phyloP scores from a whole-genome alignment of 2,888 invertebrate species.

The Imbricaverruca yamaguchii region DNA sequence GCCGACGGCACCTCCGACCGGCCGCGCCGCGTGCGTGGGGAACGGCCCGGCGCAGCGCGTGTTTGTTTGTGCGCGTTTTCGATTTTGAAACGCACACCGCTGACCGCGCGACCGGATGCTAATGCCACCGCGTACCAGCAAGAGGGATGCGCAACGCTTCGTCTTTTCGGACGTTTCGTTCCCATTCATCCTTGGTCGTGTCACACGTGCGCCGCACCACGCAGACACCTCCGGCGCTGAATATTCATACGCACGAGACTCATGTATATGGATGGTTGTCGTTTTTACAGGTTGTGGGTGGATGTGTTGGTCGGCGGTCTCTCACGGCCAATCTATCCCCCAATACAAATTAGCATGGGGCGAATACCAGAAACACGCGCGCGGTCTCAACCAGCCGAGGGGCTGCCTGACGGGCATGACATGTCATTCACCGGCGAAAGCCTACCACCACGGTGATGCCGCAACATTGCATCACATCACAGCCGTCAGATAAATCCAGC shows the following conservation, averaged over 20 bases:
- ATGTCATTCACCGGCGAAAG: no score
- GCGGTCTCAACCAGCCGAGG: no score
- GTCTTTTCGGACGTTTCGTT: background rate
- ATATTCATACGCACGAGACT: background rate
- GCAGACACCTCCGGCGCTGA: conserved; percentile 7
- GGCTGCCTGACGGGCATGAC: no score
- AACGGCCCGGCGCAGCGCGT: background rate
- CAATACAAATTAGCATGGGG: background rate
- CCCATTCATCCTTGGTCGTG: background rate
- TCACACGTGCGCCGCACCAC: background rate
- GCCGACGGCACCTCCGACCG: background rate
- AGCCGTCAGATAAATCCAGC: no score
- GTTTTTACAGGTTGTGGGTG: conserved; percentile 8
- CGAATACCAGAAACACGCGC: background rate
- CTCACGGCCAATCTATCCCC: background rate
- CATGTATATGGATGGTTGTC: conserved; percentile 16
- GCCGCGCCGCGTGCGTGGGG: background rate
- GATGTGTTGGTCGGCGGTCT: background rate
- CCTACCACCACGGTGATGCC: no score
- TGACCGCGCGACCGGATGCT: background rate
- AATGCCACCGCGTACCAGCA: background rate
- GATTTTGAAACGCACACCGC: background rate
- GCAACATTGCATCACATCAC: no score
- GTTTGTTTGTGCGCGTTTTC: background rate
- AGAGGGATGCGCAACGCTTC: background rate